Evolutionary conservation across 1,140 invertebrate genomes (phyloP), one percentile per base, ranked within the genome.

Genomic region (Oncopeltus fasciatus): DNA sequence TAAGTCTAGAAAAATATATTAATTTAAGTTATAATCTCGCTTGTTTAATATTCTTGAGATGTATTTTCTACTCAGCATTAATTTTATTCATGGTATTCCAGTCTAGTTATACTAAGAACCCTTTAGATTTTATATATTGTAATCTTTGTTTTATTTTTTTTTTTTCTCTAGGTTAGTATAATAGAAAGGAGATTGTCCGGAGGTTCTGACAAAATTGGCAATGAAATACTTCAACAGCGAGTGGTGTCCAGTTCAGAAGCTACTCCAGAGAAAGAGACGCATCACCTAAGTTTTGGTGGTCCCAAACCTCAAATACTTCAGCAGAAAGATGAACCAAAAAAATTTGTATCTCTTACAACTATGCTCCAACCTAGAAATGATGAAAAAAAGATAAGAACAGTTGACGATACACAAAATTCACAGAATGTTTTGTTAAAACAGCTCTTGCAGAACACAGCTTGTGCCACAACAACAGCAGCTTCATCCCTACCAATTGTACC

Each of bases 391-490:
- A 56, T 58, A 11, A 43, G 60, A 29, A 49, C 51, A 61, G 46
- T 46, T 26, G 51, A 64, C 49, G 27, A 63, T 58, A 2, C 88
- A 67, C 87, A 91, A 65, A n/a, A n/a, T n/a, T 87, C 87, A 1
- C 88, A 92, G 71, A 93, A 95, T 75, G 90, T 92, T 11, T 72
- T 95, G 18, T 72, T 95, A 20, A 95, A 95, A 70, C 88, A 95
- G 72, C 74, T 95, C 26, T 72, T 95, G 20, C 90, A 94, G 72
- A 93, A 91, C 67, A 88, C 87, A 11, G 87, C 80, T 5, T 84
- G 81, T 70, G 81, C 80, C 5, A 74, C 70, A 67, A 75, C 75
- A 62, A 74, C 77, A 27, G 61, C 74, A 68, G 78, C 82, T 0
- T 79, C 82, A 0, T 81, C 77, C 68, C 72, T 85, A 59, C 83